Percentiles rank a stretch among this genome's conserved stretches.
Evolutionary conservation across 92 coral and sea anemone genomes (phyloP).

Genomic region (Paragorgia papillata): DNA sequence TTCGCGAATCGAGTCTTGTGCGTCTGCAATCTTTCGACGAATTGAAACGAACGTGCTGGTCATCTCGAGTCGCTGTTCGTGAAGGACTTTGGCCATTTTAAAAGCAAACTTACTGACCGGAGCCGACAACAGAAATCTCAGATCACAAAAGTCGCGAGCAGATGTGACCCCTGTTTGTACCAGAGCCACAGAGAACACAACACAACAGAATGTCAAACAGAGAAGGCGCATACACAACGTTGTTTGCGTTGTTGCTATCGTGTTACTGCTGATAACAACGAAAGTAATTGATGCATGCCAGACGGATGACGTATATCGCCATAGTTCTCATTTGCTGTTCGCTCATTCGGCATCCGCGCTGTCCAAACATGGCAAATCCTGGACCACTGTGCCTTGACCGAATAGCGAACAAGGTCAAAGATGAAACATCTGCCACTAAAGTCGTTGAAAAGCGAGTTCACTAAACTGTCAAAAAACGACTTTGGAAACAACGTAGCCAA

Average conservation of each 20-base stretch:
- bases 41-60: conserved; percentile 9
- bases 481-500: background rate
- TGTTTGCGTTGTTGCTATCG: background rate
- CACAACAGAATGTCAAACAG: too few relatives aligned
- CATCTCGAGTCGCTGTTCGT: conserved; percentile 26
- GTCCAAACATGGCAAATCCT: conserved; percentile 37
- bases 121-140: background rate
- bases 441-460: background rate
- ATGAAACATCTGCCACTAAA: conserved; percentile 17
- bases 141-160: background rate
- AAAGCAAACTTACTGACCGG: background rate
- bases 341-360: background rate
- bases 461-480: background rate
- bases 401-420: conserved; percentile 10
- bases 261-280: conserved; percentile 2
- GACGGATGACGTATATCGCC: conserved; percentile 28
- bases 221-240: too few relatives aligned
- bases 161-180: background rate
- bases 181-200: too few relatives aligned
- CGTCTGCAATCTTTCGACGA: conserved; percentile 25
- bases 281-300: conserved; percentile 30
- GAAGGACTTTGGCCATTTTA: conserved; percentile 27
- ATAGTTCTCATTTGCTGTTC: conserved; percentile 14
- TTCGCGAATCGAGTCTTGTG: conserved; percentile 32
- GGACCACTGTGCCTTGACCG: background rate